These are phyloP conservation scores for Coendou prehensilis DNA, from an alignment of 2,797 vertebrate genomes.

Conservation along the genomic window DNA sequence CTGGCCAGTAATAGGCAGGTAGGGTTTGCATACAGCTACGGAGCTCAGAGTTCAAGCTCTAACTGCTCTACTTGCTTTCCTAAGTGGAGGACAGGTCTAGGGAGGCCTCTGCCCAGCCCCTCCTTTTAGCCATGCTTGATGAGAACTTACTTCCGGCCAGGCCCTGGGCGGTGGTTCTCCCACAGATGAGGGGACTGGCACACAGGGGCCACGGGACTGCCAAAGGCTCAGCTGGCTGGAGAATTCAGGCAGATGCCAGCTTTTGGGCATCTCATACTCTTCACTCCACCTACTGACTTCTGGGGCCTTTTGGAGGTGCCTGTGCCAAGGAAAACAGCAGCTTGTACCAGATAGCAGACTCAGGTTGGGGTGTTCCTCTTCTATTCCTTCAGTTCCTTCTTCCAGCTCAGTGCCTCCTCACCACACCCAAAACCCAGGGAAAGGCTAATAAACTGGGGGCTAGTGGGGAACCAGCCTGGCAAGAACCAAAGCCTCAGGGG, in stretches of 20 bases:
- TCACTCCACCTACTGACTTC: not conserved
- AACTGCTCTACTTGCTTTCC: accelerated
- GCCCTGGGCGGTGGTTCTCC: accelerated
- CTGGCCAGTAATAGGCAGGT: not conserved
- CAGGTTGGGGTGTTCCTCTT: accelerated
- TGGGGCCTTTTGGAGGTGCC: accelerated
- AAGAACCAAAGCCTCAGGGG: not conserved
- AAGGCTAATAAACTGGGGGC: not conserved
- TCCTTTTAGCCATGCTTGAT: accelerated
- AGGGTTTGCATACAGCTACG: not conserved
- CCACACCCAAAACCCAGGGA: not conserved
- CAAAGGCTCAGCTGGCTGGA: not conserved
- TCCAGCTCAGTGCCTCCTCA: not conserved
- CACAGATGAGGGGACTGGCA: not conserved
- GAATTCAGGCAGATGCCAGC: not conserved
- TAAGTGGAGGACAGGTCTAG: not conserved
- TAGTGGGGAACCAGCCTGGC: not conserved
- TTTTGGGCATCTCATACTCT: accelerated
- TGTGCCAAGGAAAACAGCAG: accelerated
- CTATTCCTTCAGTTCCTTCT: accelerated
- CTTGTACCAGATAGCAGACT: too few relatives aligned
- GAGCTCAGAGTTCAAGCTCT: not conserved
- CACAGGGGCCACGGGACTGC: not conserved
- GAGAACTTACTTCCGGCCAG: accelerated
- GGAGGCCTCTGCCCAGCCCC: not conserved